Percentiles rank a stretch among this genome's conserved stretches.
phyloP scores from a whole-genome alignment of 2,797 vertebrate species.

The Coendou prehensilis region DNA sequence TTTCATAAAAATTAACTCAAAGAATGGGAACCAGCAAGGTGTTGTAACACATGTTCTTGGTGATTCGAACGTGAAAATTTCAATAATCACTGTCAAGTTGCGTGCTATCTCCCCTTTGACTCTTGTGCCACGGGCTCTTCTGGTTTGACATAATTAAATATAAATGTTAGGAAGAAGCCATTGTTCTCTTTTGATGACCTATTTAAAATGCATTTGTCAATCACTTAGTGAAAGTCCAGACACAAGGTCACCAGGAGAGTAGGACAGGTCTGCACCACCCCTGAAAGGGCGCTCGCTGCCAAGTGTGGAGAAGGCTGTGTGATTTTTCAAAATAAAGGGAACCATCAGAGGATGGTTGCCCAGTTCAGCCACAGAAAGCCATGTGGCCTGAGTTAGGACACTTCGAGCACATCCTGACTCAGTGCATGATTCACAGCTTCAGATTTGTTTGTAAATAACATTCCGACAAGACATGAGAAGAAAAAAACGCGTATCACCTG shows the following conservation, averaged over 20 bases:
- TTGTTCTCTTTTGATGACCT: not conserved
- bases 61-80: not conserved
- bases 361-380: not conserved
- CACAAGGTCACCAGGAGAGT: not conserved
- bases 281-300: not conserved
- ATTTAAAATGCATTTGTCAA: slow-evolving; percentile 29
- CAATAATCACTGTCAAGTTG: not conserved
- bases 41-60: not conserved
- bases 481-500: not conserved
- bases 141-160: slow-evolving; percentile 2
- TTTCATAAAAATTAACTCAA: not conserved
- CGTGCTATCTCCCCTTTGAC: not conserved
- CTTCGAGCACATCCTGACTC: not conserved
- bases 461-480: not conserved
- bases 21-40: not conserved
- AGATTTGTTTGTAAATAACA: not conserved
- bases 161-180: not conserved
- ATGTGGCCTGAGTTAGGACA: not conserved
- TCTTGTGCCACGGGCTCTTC: not conserved
- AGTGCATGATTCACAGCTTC: not conserved
- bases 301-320: not conserved
- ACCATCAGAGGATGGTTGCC: not conserved
- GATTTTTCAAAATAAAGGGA: not conserved
- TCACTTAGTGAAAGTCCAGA: not conserved
- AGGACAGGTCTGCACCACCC: not conserved